Evolutionary conservation across 2,888 invertebrate genomes (phyloP).

Genomic region (Disparrhopalites patrizii): DNA sequence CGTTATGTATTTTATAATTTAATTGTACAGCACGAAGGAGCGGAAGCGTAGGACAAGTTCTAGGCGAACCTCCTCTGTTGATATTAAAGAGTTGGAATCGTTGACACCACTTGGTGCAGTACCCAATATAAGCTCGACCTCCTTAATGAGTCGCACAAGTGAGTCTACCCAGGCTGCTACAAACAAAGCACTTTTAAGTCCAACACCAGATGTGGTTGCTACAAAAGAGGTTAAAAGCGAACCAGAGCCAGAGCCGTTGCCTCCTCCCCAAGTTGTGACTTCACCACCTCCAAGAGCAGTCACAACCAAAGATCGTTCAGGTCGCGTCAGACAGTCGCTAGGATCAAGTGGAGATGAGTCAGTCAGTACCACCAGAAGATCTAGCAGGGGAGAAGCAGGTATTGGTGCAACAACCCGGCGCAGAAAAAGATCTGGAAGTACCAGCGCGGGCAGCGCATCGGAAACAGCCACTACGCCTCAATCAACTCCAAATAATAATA

Average conservation of each 20-base stretch:
- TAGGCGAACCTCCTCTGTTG: conserved; percentile 40
- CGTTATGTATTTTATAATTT: conserved; percentile 12
- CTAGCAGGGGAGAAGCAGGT: background rate
- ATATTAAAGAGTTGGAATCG: conserved; percentile 28
- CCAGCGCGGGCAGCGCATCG: background rate
- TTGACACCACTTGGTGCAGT: too few species aligned
- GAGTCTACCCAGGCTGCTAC: too few species aligned
- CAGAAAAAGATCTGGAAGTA: conserved; percentile 23
- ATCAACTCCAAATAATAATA: background rate
- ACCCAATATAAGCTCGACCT: too few species aligned
- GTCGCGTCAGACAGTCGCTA: background rate
- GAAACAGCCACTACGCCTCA: conserved; percentile 10
- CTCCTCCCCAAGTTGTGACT: background rate
- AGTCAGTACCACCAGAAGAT: conserved; percentile 6
- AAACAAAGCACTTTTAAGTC: too few species aligned
- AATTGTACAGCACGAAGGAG: conserved; percentile 34
- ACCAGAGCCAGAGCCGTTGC: background rate
- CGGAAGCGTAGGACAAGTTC: conserved; percentile 44
- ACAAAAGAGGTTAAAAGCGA: background rate
- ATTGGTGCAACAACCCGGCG: background rate
- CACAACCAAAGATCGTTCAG: conserved; percentile 11
- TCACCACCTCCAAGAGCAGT: conserved; percentile 1
- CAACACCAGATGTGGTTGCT: too few species aligned
- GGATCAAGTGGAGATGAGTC: conserved; percentile 29
- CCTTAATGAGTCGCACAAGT: too few species aligned